A percentile compares a stretch with the other conserved stretches of the same genome.
Evolutionary conservation across 2,113 vertebrate genomes (phyloP).

Genomic region (Corythaeola cristata): DNA sequence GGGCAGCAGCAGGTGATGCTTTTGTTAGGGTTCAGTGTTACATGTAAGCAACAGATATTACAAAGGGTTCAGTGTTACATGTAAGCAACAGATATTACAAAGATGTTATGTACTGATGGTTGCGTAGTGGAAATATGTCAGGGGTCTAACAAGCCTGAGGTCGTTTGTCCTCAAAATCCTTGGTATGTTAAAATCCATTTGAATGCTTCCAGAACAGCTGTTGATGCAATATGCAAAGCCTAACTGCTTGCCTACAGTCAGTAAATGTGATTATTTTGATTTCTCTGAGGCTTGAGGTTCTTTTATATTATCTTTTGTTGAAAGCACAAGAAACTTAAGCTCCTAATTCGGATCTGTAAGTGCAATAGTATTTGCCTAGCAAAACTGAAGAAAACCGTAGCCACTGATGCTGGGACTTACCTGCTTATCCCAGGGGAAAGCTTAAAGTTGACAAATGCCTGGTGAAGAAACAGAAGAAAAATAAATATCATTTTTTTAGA

Average conservation of each 20-base stretch:
- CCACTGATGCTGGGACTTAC: background rate
- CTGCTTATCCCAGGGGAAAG: background rate
- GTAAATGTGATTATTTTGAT: background rate
- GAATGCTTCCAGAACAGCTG: background rate
- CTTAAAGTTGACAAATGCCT: background rate
- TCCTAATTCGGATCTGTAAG: background rate
- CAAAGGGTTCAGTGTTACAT: background rate
- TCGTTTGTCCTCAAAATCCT: background rate
- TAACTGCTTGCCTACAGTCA: background rate
- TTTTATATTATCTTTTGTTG: background rate
- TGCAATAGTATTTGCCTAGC: background rate
- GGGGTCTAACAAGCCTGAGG: background rate
- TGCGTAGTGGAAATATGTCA: background rate
- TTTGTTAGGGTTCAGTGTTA: background rate
- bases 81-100: background rate
- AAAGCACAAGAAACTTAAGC: background rate
- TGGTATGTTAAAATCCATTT: background rate
- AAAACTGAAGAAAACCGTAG: background rate
- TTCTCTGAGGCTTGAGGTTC: background rate
- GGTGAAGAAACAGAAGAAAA: background rate
- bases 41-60: rapidly evolving
- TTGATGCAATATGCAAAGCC: background rate
- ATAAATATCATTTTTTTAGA: background rate
- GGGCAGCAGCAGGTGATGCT: background rate
- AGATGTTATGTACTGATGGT: background rate